Percentiles rank a stretch among this genome's conserved stretches.
Conservation (phyloP, 2,113 vertebrate species). For the Lates calcarifer region DNA sequence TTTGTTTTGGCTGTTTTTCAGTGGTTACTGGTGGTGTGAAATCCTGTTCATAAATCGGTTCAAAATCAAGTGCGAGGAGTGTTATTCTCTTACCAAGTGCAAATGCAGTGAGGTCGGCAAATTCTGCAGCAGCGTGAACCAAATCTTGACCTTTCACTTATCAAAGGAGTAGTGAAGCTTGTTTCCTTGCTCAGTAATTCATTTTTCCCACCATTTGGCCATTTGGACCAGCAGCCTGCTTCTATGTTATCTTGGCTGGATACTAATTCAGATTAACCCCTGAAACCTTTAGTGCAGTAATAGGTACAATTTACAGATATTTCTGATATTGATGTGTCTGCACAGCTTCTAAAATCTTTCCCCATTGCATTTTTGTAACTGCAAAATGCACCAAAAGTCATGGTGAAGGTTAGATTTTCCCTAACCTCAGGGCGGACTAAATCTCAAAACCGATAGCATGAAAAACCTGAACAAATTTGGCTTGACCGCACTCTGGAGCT, state of each 20-base stretch:
- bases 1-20: neutral
- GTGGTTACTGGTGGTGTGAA: constrained; percentile 1
- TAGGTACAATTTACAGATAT: neutral
- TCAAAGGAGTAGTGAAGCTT: neutral
- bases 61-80: neutral
- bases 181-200: neutral
- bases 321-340: neutral
- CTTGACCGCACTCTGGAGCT: neutral
- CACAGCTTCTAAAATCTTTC: neutral
- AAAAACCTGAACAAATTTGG: constrained; percentile 40
- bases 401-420: constrained; percentile 26
- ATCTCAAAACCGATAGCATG: neutral
- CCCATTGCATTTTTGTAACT: constrained; percentile 5
- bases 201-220: neutral
- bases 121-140: constrained; percentile 6
- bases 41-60: constrained; percentile 12
- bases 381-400: constrained; percentile 6
- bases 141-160: neutral
- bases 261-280: constrained; percentile 13
- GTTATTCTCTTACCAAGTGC: neutral
- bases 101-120: neutral
- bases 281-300: neutral
- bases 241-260: neutral
- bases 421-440: neutral
- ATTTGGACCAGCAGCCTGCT: neutral